Base-by-base conservation (phyloP, 2,888 invertebrate species). In the Calephelis perditalis region DNA sequence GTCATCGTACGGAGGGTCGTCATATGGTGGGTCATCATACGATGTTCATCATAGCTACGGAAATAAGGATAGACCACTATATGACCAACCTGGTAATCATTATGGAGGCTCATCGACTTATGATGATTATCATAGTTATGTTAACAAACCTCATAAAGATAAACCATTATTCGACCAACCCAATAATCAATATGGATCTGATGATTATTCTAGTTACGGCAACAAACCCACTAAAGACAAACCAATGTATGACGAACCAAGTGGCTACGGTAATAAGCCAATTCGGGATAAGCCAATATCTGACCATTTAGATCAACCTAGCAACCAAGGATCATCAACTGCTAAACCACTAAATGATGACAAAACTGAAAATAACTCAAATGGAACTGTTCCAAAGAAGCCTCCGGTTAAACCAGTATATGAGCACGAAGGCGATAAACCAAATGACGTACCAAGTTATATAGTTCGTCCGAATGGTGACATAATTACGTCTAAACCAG, bases 381-480 rank as follows among this genome's bases (percentile, higher is more conserved):
- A 56, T 35, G 47, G 8, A 26, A 60, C 67, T 69, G 46, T 43
- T 58, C 56, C 59, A 54, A 68, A 73, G 40, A 72, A 72, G 56
- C 78, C 78, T 11, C 73, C 75, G 61, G 64, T 84, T 0, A 87
- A 79, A 63, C 89, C 90, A 3, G 90, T 89, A 0, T 89, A 89
- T 55, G 89, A 89, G 62, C 75, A 78, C 52, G 86, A 83, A 1
- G n/a, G 72, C 57, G 83, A 84, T 0, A 84, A 74, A 56, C 82
- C 86, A 0, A 75, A 82, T 59, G 82, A 70, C 6, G 60, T 56
- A 0, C 85, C 86, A 0, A 79, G 81, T 64, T 89, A 87, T 62
- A 76, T 81, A 9, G 72, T 76, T 0, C 72, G 76, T 12, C 85
- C 85, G 0, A 67, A 65, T 62, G 86, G 85, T 0, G 78, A 83